These are phyloP conservation scores for Xylota segnis DNA, from an alignment of 2,888 invertebrate genomes.

Conservation along the genomic window DNA sequence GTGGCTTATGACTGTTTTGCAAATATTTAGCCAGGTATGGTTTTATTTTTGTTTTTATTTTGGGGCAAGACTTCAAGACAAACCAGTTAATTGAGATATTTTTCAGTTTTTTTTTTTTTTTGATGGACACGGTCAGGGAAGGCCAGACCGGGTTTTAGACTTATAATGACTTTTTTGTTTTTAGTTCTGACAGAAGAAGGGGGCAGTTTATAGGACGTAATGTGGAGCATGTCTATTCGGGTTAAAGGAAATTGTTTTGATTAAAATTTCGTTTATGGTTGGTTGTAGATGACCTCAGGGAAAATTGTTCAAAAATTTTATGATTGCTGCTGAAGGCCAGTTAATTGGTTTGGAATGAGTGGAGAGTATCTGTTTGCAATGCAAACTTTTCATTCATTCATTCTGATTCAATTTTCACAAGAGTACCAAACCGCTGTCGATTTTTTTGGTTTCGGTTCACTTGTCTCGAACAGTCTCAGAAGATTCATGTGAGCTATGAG, in stretches of 20 bases:
- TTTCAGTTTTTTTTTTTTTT: conserved; percentile 14
- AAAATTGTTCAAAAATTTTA: background rate
- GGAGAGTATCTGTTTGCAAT: no score
- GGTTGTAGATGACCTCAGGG: background rate
- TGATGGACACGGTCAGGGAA: conserved; percentile 40
- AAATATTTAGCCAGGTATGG: conserved; percentile 29
- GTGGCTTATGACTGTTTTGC: conserved; percentile 58
- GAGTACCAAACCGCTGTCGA: no score
- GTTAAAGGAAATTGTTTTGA: conserved; percentile 1
- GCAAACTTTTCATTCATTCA: no score
- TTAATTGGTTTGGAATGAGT: no score
- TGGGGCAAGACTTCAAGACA: conserved; percentile 25
- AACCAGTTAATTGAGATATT: conserved; percentile 57
- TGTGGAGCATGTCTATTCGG: conserved; percentile 26
- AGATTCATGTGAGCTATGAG: no score
- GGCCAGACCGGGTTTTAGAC: conserved; percentile 8
- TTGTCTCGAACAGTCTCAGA: no score
- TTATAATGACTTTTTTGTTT: background rate
- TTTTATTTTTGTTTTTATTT: background rate
- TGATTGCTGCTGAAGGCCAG: no score
- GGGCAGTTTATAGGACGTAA: background rate
- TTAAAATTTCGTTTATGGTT: background rate
- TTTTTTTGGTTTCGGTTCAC: no score
- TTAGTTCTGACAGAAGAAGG: background rate
- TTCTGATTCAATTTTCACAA: no score